Base-by-base conservation (phyloP, 2,888 invertebrate genomes). In the Pammene fasciana region DNA sequence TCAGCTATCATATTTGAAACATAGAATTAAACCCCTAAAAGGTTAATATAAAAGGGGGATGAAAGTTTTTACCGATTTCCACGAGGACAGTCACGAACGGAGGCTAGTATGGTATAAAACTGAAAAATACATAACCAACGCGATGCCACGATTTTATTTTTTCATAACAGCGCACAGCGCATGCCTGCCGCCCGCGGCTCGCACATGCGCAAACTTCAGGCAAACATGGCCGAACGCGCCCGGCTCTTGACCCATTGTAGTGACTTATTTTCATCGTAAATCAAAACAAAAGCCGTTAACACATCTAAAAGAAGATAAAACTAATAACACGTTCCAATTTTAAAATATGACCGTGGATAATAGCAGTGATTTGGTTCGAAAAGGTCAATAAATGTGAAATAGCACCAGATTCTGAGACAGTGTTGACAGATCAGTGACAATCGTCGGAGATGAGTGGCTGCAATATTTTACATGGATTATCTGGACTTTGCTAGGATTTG, bases 341-440 rank as follows among this genome's bases (percentile, higher is more conserved):
- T 48, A 38, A 65, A 66, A 34, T 18, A 43, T 72, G 70, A 71
- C 72, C 75, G 72, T 72, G 52, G 50, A 70, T 57, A 50, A 48
- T 67, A 56, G 34, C 54, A n/a, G 57, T 60, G 48, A 54, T 70
- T 48, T 71, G 46, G 18, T 67, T 41, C 56, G 55, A 1, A 10
- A 36, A 14, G 41, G n/a, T 61, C 54, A 14, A 62, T 11, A 64
- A 70, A 68, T 67, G 45, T 57, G 52, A 65, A 34, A 60, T 64
- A 36, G 6, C 18, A 9, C 38, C 16, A 48, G 67, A 48, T 54
- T 71, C 62, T 71, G 73, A 67, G 70, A 71, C 67, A 66, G 74
- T 87, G 87, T 87, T 87, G 88, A 88, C 86, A 86, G 82, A 80
- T 81, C 76, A 72, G 81, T 80, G 76, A 76, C 73, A 79, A 81